phyloP scores from a whole-genome alignment of 2,797 vertebrate species.

The Mormyrops attenuatus region DNA sequence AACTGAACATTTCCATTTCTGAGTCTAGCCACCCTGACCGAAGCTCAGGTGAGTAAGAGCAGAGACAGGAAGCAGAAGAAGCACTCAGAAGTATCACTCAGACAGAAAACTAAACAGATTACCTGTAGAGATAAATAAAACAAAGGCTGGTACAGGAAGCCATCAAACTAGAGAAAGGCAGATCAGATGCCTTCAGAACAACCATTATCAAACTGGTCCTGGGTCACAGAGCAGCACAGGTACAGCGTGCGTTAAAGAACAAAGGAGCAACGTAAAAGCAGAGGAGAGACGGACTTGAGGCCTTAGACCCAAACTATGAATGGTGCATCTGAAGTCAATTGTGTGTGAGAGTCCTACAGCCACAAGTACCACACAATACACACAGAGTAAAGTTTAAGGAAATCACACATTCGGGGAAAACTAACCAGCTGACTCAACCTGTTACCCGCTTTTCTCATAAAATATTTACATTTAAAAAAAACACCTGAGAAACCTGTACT shows the following conservation, averaged over 20 bases:
- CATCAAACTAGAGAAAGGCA: background rate
- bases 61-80: background rate
- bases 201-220: background rate
- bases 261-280: background rate
- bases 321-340: background rate
- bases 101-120: background rate
- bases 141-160: slow-evolving; percentile 9
- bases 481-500: slow-evolving; percentile 5
- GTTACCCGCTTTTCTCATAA: background rate
- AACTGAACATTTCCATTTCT: background rate
- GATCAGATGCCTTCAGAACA: background rate
- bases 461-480: slow-evolving; percentile 27
- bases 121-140: background rate
- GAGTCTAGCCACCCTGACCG: background rate
- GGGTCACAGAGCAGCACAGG: slow-evolving; percentile 3
- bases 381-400: background rate
- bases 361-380: slow-evolving; percentile 9
- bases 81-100: background rate
- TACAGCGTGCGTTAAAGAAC: background rate
- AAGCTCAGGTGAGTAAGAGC: background rate
- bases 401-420: background rate
- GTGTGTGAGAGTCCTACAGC: background rate
- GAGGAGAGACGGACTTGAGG: background rate
- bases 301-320: slow-evolving; percentile 1
- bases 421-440: background rate